Evolutionary conservation across 2,113 vertebrate species (phyloP), one percentile per base, ranked within the genome.

Genomic region (Tragelaphus scriptus): DNA sequence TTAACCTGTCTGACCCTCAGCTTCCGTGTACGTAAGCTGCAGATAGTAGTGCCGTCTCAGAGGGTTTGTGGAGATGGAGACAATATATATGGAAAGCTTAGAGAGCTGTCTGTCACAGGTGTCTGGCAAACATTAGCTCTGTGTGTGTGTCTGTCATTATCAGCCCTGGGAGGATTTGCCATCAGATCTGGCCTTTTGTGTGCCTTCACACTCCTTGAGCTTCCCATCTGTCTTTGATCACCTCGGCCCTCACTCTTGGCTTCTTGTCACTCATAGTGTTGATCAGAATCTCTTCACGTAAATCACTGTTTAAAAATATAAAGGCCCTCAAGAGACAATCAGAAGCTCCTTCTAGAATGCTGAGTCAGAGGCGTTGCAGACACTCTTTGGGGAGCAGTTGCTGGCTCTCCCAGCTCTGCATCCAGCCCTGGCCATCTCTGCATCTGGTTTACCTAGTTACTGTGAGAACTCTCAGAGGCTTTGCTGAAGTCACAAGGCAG

Each of bases 361-460:
- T 3, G 63, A 11, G 40, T 28, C 84, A 15, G 56, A 86, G 17
- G 30, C 12, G 0, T 15, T 1, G 2, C 47, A 32, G 12, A 14
- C 13, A 7, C 12, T 40, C 49, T 3, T 6, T 17, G 19, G 59
- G 9, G 77, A 88, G 65, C 23, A 44, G 25, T 3, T 40, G 28
- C 49, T 40, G 55, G 14, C 47, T 26, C 85, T 86, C 9, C 19
- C 19, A n/a, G 51, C 63, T 92, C 91, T 82, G 28, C 32, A 81
- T 44, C 59, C 32, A 1, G n/a, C 47, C 53, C 82, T 3, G 8
- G 55, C 40, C 19, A 0, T 21, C 77, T 81, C 59, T 47, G 56
- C 10, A 0, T 49, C 87, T 56, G 3, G 0, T 53, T 32, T 25
- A 7, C 44, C 51, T 28, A 6, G 3, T 71, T 28, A 63, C 85